These are phyloP conservation scores for Cyanoliseus patagonus DNA, from an alignment of 2,113 vertebrate genomes.

Conservation along the genomic window DNA sequence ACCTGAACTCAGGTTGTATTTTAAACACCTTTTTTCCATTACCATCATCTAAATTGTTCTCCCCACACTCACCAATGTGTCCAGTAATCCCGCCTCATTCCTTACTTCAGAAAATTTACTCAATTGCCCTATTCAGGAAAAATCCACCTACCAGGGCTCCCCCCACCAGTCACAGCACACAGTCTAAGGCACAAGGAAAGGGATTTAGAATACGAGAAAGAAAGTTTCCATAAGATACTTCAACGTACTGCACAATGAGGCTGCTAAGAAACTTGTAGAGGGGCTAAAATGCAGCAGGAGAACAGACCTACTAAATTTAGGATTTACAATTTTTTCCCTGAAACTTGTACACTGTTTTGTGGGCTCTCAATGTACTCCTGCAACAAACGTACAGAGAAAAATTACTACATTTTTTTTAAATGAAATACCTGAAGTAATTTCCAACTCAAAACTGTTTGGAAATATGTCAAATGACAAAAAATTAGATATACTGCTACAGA, in stretches of 20 bases:
- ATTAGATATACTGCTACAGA: neutral
- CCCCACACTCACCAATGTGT: neutral
- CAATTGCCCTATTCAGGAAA: neutral
- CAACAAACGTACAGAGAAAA: neutral
- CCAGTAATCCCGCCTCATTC: neutral
- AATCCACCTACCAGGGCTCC: neutral
- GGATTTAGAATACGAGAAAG: neutral
- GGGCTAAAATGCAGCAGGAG: neutral
- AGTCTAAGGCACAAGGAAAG: neutral
- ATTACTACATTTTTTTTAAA: neutral
- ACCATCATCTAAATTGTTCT: neutral
- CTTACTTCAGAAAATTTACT: neutral
- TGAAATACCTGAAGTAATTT: neutral
- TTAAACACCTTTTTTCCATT: neutral
- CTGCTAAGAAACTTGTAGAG: neutral
- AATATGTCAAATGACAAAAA: neutral
- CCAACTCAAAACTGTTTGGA: neutral
- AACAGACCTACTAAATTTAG: neutral
- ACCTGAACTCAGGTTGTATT: neutral
- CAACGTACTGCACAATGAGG: neutral
- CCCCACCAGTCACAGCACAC: rapidly evolving
- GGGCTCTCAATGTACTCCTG: neutral
- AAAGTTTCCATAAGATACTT: neutral
- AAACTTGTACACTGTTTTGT: neutral
- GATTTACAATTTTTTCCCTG: neutral